phyloP scores from a whole-genome alignment of 2,797 vertebrate species.

The Takifugu rubripes region DNA sequence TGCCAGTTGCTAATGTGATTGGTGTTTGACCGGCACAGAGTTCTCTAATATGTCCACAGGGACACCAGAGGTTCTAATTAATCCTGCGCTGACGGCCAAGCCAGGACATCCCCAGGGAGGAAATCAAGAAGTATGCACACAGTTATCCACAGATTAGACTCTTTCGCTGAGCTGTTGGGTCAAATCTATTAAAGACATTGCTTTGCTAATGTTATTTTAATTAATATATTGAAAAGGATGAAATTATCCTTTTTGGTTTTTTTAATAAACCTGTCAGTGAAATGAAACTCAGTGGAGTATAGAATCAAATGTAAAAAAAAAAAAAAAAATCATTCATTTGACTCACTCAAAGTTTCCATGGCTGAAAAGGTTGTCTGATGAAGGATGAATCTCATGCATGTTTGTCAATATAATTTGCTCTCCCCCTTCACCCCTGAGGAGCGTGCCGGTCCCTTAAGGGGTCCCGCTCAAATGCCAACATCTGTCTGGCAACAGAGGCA shows the following conservation, averaged over 20 bases:
- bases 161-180: too few relatives aligned
- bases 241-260: slow-evolving; percentile 20
- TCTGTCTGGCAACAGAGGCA: slow-evolving; percentile 66
- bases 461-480: slow-evolving; percentile 74
- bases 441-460: slow-evolving; percentile 63
- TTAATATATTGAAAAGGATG: slow-evolving; percentile 10
- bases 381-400: slow-evolving; percentile 75
- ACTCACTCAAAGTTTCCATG: slow-evolving; percentile 60
- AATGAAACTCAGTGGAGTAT: slow-evolving; percentile 27
- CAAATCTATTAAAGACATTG: neutral
- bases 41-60: slow-evolving; percentile 77
- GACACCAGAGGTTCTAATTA: slow-evolving; percentile 75
- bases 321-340: slow-evolving; percentile 64
- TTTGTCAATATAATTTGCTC: slow-evolving; percentile 78
- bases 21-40: slow-evolving; percentile 77
- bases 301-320: slow-evolving; percentile 36
- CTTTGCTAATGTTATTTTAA: slow-evolving; percentile 7
- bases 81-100: slow-evolving; percentile 74
- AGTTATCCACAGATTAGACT: slow-evolving; percentile 73
- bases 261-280: slow-evolving; percentile 52
- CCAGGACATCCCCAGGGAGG: slow-evolving; percentile 62
- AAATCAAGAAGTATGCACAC: slow-evolving; percentile 63
- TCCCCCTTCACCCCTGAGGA: slow-evolving; percentile 60
- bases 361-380: slow-evolving; percentile 72
- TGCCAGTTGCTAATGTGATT: slow-evolving; percentile 67